phyloP scores from a whole-genome alignment of 1,140 invertebrate genomes.

The Batillaria attramentaria region DNA sequence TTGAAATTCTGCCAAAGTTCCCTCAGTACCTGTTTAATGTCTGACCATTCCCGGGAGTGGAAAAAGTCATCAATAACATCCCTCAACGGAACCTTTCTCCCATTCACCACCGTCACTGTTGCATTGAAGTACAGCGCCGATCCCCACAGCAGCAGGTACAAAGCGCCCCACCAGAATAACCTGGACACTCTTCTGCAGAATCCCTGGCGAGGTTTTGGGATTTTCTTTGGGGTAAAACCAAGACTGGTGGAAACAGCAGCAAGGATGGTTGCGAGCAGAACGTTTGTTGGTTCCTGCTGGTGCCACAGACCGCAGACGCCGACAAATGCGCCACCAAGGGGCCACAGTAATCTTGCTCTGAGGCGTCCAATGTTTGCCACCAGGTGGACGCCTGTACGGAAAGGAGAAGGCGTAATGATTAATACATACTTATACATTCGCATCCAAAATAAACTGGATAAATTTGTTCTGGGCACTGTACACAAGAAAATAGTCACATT shows the following conservation, averaged over 20 bases:
- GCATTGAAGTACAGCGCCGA: conserved; percentile 94
- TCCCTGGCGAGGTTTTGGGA: conserved; percentile 72
- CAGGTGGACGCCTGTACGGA: conserved; percentile 89
- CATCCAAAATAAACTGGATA: too few species aligned
- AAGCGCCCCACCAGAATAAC: conserved; percentile 76
- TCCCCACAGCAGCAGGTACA: conserved; percentile 84
- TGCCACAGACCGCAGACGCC: conserved; percentile 77
- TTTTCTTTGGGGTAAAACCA: conserved; percentile 55
- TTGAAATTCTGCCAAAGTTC: conserved; percentile 83
- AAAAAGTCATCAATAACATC: conserved; percentile 92
- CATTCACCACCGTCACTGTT: conserved; percentile 86
- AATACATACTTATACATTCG: too few species aligned
- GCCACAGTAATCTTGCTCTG: conserved; percentile 78
- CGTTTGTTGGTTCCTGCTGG: conserved; percentile 76
- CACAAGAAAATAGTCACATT: too few species aligned
- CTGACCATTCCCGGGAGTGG: conserved; percentile 86
- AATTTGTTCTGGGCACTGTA: too few species aligned
- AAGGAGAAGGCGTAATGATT: too few species aligned
- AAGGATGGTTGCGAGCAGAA: conserved; percentile 45
- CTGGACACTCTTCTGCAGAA: conserved; percentile 70
- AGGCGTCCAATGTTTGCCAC: conserved; percentile 92
- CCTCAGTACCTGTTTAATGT: conserved; percentile 82
- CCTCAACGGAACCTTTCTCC: conserved; percentile 85
- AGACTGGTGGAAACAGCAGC: conserved; percentile 52
- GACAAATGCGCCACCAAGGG: conserved; percentile 80